phyloP scores from a whole-genome alignment of 2,113 vertebrate species.

The Nipponia nippon region DNA sequence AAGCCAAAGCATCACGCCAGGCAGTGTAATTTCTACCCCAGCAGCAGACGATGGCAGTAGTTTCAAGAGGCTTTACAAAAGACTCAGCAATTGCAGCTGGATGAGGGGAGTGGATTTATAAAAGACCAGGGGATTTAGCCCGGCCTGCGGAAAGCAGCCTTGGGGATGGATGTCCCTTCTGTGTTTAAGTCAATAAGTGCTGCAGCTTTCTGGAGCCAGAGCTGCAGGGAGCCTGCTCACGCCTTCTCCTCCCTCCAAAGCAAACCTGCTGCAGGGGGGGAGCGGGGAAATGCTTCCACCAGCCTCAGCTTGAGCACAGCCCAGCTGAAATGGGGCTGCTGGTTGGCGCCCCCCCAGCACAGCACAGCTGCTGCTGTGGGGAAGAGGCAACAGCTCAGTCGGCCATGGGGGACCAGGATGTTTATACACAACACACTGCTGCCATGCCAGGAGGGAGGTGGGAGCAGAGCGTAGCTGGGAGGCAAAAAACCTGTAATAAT shows the following conservation, averaged over 20 bases:
- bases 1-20: background rate
- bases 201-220: constrained; percentile 20
- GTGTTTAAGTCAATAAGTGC: background rate
- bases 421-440: background rate
- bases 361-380: background rate
- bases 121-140: background rate
- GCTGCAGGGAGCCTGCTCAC: background rate
- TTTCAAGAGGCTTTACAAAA: background rate
- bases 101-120: background rate
- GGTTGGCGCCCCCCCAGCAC: background rate
- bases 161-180: background rate
- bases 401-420: accelerated
- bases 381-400: background rate
- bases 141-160: background rate
- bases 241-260: background rate
- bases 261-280: background rate
- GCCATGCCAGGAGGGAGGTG: background rate
- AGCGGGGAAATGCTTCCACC: background rate
- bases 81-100: background rate
- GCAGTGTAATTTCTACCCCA: background rate
- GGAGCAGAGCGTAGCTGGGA: background rate
- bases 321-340: background rate
- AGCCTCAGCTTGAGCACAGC: background rate
- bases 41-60: background rate
- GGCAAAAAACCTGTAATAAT: background rate